These are phyloP conservation scores for Aspidiotus destructor DNA, from an alignment of 2,888 invertebrate species.

Conservation along the genomic window DNA sequence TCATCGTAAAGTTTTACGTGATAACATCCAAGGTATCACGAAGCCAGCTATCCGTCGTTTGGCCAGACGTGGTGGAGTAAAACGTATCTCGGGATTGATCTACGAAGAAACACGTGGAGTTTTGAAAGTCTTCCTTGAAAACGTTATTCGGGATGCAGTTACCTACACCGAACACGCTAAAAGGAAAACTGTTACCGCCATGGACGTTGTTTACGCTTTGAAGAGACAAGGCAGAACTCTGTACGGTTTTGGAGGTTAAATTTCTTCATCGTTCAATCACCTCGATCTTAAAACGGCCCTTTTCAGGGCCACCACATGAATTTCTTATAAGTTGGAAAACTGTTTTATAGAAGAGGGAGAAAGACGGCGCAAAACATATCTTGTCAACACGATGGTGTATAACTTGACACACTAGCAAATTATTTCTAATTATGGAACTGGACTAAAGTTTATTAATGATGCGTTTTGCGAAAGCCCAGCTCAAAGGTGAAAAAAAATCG, in stretches of 20 bases:
- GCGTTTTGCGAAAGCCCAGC: too few species aligned
- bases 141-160: conserved; percentile 71
- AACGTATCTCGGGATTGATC: conserved; percentile 48
- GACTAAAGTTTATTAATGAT: too few species aligned
- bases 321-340: not conserved
- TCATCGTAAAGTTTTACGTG: conserved; percentile 64
- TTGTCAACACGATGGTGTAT: too few species aligned
- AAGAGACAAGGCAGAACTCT: conserved; percentile 72
- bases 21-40: conserved; percentile 52
- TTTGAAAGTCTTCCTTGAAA: conserved; percentile 69
- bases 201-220: conserved; percentile 80
- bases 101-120: conserved; percentile 75
- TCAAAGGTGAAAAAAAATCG: too few species aligned
- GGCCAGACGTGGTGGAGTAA: conserved; percentile 59
- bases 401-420: too few species aligned
- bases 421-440: too few species aligned
- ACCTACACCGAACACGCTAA: conserved; percentile 81
- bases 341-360: too few species aligned
- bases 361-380: too few species aligned
- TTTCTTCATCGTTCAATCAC: not conserved
- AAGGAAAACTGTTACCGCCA: conserved; percentile 76
- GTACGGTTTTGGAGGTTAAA: conserved; percentile 66
- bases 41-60: conserved; percentile 67
- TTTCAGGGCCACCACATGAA: conserved; percentile 5
- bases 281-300: not conserved